A percentile compares a stretch with the other conserved stretches of the same genome.
Evolutionary conservation across 2,888 invertebrate genomes (phyloP).

Genomic region (Pheosia tremula): DNA sequence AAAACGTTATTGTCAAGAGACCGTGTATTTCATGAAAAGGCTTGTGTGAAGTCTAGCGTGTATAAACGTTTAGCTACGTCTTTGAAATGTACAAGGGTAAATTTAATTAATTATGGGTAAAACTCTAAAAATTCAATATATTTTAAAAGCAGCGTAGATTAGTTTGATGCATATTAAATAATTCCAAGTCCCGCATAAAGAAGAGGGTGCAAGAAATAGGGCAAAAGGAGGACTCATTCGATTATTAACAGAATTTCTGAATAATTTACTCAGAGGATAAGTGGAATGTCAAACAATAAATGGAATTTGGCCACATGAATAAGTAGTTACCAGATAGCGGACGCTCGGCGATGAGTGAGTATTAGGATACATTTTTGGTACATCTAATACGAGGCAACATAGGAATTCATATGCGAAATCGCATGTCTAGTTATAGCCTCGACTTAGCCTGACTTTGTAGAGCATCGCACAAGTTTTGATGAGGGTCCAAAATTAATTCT

Average conservation of each 20-base stretch:
- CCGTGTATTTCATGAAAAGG: background rate
- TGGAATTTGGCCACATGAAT: too few relatives aligned
- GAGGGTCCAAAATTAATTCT: slow-evolving; percentile 70
- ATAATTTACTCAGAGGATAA: too few relatives aligned
- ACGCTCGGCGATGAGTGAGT: too few relatives aligned
- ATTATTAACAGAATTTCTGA: too few relatives aligned
- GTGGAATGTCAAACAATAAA: too few relatives aligned
- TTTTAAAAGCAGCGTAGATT: too few relatives aligned
- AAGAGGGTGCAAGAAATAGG: slow-evolving; percentile 7
- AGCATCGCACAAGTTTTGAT: slow-evolving; percentile 65
- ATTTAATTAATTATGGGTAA: background rate
- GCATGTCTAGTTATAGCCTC: slow-evolving; percentile 30
- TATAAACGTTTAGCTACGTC: too few relatives aligned
- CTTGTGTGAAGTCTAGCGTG: background rate
- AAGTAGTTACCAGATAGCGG: too few relatives aligned
- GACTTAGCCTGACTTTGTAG: slow-evolving; percentile 46
- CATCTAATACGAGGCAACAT: slow-evolving; percentile 1
- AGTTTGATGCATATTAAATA: slow-evolving; percentile 9
- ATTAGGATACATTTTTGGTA: background rate
- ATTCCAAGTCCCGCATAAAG: slow-evolving; percentile 11
- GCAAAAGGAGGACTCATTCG: background rate
- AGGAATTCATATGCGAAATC: slow-evolving; percentile 24
- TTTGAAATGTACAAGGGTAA: background rate
- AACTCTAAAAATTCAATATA: too few relatives aligned
- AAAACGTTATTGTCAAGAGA: background rate